These are phyloP conservation scores for Amyelois transitella DNA, from an alignment of 1,140 invertebrate species.

Conservation along the genomic window DNA sequence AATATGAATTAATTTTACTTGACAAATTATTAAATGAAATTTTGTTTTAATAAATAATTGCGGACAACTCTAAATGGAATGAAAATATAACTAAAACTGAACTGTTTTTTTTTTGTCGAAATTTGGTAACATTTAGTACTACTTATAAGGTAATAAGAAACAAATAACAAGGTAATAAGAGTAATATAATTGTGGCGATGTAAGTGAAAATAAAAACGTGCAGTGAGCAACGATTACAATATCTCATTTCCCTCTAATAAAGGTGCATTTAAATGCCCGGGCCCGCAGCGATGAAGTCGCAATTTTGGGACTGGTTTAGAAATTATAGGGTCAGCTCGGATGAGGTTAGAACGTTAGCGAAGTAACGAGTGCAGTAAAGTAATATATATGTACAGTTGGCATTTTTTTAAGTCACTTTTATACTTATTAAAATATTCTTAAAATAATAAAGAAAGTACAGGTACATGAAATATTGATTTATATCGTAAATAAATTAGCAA, in stretches of 20 bases:
- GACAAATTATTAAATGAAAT: no score
- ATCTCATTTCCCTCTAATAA: constrained; percentile 67
- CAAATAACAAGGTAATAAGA: not conserved
- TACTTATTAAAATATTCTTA: no score
- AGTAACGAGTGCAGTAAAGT: not conserved
- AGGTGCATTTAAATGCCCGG: constrained; percentile 59
- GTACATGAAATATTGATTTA: no score
- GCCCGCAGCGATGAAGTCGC: constrained; percentile 56
- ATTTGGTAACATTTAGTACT: no score
- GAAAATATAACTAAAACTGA: no score
- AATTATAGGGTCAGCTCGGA: constrained; percentile 64
- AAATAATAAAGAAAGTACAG: no score
- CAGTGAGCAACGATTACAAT: constrained; percentile 52
- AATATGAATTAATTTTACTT: no score
- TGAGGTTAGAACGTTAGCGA: constrained; percentile 33
- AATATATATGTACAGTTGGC: not conserved
- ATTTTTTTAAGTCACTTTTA: not conserved
- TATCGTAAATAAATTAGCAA: no score
- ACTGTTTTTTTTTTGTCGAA: no score
- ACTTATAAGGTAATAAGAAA: not conserved
- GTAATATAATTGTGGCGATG: no score
- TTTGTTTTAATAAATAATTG: no score
- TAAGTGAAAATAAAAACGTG: not conserved
- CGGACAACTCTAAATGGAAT: no score
- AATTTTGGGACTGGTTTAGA: constrained; percentile 72